Percentiles rank a stretch among this genome's conserved stretches.
Evolutionary conservation across 2,113 vertebrate species (phyloP).

Genomic region (Pterocles gutturalis): DNA sequence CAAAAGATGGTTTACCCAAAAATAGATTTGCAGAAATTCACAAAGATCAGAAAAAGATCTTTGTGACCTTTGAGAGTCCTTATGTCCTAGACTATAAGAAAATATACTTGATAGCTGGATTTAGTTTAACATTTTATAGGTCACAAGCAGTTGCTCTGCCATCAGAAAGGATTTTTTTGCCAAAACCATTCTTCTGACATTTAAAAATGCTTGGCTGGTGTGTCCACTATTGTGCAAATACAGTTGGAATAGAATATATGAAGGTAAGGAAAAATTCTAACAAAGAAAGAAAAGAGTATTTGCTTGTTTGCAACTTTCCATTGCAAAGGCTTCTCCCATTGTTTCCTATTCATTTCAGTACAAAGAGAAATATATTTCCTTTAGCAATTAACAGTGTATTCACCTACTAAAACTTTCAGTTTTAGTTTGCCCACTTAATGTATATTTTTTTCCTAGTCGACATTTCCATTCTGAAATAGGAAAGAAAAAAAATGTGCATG

Average conservation of each 20-base stretch:
- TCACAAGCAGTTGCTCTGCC: not conserved
- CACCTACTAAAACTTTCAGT: not conserved
- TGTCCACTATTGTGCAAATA: not conserved
- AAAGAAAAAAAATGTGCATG: not conserved
- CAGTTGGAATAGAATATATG: not conserved
- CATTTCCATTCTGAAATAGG: not conserved
- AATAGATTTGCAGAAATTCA: not conserved
- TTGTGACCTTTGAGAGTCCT: not conserved
- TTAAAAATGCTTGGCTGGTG: not conserved
- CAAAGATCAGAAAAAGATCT: not conserved
- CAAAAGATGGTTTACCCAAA: not conserved
- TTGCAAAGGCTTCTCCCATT: not conserved
- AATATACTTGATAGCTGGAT: not conserved
- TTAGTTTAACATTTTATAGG: slow-evolving; percentile 19
- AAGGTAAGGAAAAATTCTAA: not conserved
- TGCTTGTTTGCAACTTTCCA: not conserved
- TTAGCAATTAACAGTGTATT: not conserved
- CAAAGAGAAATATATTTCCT: not conserved
- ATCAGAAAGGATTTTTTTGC: not conserved
- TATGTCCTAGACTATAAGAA: not conserved
- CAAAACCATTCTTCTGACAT: not conserved
- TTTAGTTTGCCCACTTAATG: not conserved
- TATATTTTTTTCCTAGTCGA: not conserved
- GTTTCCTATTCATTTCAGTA: not conserved
- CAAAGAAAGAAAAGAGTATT: not conserved